Evolutionary conservation across 2,797 vertebrate species (phyloP).

Genomic region (Falco columbarius): DNA sequence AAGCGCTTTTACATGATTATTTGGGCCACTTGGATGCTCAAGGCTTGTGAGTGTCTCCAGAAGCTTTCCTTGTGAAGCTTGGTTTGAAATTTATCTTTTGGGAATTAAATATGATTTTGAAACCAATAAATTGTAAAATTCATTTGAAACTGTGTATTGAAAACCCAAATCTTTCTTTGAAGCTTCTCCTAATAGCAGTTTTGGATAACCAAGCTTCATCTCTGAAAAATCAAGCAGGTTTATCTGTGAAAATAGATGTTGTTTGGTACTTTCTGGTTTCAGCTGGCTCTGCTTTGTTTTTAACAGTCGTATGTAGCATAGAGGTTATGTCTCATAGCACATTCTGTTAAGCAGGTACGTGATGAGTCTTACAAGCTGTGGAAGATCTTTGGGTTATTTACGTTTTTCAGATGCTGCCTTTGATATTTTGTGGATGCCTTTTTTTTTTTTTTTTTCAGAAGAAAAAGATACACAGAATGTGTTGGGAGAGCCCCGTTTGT

Average conservation of each 20-base stretch:
- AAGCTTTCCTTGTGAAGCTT: neutral
- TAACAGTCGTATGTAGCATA: neutral
- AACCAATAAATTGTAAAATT: neutral
- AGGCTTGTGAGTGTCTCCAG: neutral
- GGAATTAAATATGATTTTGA: neutral
- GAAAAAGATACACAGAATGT: neutral
- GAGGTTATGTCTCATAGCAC: neutral
- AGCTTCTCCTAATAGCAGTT: neutral
- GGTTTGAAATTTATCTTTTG: neutral
- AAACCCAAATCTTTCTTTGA: neutral
- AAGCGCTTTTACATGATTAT: neutral
- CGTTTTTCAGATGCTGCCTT: neutral
- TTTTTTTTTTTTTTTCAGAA: neutral
- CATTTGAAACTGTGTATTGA: fast-evolving
- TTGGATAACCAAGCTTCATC: neutral
- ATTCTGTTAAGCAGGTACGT: neutral
- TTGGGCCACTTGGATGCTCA: neutral
- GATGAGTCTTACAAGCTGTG: neutral
- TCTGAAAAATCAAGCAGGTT: neutral
- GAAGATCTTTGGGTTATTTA: neutral
- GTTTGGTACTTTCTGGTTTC: neutral
- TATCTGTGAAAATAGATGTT: neutral
- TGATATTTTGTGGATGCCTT: neutral
- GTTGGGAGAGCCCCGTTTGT: neutral
- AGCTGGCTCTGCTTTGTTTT: neutral